Evolutionary conservation across 2,888 invertebrate species (phyloP).

Genomic region (Oscheius onirici): DNA sequence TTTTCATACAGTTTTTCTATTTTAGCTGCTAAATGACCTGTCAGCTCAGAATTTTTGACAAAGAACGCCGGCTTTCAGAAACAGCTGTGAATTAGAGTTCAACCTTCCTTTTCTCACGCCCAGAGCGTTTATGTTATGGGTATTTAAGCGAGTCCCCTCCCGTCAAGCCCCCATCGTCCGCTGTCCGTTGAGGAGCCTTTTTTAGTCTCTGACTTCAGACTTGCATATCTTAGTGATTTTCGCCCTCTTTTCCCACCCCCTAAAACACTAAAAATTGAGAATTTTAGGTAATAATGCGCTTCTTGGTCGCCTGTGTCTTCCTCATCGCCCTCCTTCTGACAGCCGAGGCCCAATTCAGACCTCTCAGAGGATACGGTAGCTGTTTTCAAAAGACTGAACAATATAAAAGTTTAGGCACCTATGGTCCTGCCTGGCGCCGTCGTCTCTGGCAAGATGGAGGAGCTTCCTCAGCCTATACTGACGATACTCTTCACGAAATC

Average conservation of each 20-base stretch:
- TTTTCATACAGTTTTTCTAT: too few relatives aligned
- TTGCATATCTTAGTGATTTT: too few relatives aligned
- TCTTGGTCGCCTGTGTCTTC: not conserved
- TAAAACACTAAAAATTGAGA: not conserved
- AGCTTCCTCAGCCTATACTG: not conserved
- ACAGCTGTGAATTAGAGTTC: not conserved
- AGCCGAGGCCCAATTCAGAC: conserved; percentile 10
- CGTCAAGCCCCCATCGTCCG: too few relatives aligned
- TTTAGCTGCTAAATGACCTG: too few relatives aligned
- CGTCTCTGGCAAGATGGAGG: conserved; percentile 29
- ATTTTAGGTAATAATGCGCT: conserved; percentile 11
- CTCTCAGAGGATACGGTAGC: conserved; percentile 10
- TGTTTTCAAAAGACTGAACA: not conserved
- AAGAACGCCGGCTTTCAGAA: too few relatives aligned
- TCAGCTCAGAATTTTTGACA: too few relatives aligned
- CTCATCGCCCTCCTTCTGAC: not conserved
- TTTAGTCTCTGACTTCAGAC: too few relatives aligned
- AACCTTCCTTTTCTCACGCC: not conserved
- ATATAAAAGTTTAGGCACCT: conserved; percentile 4
- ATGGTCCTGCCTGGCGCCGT: conserved; percentile 33
- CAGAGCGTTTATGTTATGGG: too few relatives aligned
- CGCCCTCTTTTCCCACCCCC: too few relatives aligned
- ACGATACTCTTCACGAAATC: conserved; percentile 22
- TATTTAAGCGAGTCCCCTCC: too few relatives aligned
- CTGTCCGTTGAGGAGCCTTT: not conserved